A percentile compares a stretch with the other conserved stretches of the same genome.
Evolutionary conservation across 2,797 vertebrate species (phyloP).

Genomic region (Podargus strigoides): DNA sequence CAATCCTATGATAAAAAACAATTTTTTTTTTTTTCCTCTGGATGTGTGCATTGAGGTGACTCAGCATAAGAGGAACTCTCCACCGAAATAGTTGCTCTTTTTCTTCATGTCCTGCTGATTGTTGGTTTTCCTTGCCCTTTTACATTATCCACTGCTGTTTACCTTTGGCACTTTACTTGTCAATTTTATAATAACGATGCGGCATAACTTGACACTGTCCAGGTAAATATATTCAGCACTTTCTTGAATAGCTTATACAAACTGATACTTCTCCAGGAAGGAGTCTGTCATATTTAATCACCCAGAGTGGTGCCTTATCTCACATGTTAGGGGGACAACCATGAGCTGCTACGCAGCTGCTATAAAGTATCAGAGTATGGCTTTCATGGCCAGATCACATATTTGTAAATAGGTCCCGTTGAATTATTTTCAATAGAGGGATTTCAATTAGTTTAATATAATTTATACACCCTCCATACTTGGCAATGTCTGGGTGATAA

Average conservation of each 20-base stretch:
- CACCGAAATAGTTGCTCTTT: neutral
- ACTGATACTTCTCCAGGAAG: neutral
- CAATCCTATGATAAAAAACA: neutral
- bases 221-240: neutral
- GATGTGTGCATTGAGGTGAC: neutral
- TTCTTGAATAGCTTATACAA: neutral
- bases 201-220: neutral
- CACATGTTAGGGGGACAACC: neutral
- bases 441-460: neutral
- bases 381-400: neutral
- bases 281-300: constrained; percentile 1
- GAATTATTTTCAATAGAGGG: neutral
- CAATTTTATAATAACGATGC: neutral
- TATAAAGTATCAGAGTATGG: neutral
- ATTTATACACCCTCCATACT: neutral
- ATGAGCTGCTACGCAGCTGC: neutral
- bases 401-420: neutral
- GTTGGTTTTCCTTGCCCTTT: neutral
- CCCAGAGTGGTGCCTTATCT: neutral
- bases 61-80: neutral
- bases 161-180: constrained; percentile 5
- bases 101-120: neutral
- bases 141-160: neutral
- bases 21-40: neutral
- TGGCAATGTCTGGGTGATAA: neutral